These are phyloP conservation scores for Anisognathus igniventris DNA, from an alignment of 2,797 vertebrate genomes.

Conservation along the genomic window DNA sequence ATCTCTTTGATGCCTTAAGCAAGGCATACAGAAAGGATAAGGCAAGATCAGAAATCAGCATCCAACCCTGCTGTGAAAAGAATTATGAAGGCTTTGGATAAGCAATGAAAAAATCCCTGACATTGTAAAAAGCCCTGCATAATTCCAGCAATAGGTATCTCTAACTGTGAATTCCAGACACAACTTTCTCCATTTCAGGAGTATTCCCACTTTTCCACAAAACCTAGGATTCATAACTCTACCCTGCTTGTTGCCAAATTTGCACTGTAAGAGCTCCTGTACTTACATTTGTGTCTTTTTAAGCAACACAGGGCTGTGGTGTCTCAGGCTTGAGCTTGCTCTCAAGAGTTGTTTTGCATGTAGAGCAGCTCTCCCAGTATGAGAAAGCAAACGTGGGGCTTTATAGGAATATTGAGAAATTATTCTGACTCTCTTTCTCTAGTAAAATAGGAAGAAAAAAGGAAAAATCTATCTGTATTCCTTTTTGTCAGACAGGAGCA, in stretches of 20 bases:
- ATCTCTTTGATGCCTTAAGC: not conserved
- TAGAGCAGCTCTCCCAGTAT: not conserved
- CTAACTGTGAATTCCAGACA: not conserved
- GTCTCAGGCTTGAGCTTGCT: not conserved
- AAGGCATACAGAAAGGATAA: not conserved
- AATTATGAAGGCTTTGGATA: not conserved
- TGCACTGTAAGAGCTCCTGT: not conserved
- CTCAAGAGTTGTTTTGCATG: not conserved
- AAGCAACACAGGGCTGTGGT: not conserved
- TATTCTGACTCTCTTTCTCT: no score
- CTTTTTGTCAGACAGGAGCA: not conserved
- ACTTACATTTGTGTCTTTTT: not conserved
- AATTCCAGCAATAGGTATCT: not conserved
- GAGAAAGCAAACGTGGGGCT: not conserved
- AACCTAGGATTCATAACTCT: not conserved
- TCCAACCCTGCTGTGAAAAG: not conserved
- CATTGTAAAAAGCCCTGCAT: not conserved
- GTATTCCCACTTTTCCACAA: not conserved
- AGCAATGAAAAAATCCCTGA: not conserved
- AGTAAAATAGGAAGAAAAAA: not conserved
- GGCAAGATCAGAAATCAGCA: not conserved
- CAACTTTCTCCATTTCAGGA: not conserved
- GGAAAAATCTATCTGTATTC: not conserved
- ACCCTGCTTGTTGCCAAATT: not conserved
- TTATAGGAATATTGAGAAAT: not conserved